Evolutionary conservation across 2,797 vertebrate species (phyloP).

Genomic region (Percopsis omiscomaycus): DNA sequence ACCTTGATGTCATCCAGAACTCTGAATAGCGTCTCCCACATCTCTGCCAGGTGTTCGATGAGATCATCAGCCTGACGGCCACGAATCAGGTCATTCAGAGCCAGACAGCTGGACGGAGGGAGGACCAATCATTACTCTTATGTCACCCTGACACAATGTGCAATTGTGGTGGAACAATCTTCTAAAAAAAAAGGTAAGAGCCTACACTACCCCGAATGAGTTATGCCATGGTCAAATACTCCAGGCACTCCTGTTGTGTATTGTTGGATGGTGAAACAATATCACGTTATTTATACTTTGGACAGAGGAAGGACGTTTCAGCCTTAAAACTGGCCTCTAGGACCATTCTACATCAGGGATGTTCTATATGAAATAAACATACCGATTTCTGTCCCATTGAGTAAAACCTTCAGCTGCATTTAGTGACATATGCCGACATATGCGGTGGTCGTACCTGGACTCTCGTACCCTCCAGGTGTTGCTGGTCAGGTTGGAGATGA

Average conservation of each 20-base stretch:
- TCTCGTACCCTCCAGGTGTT: constrained; percentile 95
- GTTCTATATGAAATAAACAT: too few species aligned
- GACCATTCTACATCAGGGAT: too few species aligned
- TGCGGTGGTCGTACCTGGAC: constrained; percentile 82
- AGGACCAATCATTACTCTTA: neutral
- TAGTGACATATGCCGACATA: neutral
- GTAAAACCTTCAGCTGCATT: neutral
- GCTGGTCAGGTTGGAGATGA: constrained; percentile 92
- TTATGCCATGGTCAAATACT: too few species aligned
- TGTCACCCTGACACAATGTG: too few species aligned
- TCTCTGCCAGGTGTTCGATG: constrained; percentile 89
- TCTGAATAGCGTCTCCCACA: constrained; percentile 97
- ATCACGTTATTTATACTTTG: too few species aligned
- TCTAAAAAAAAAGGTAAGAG: too few species aligned
- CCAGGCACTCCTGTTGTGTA: too few species aligned
- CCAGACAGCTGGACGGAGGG: constrained; percentile 85
- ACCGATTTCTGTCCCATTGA: neutral
- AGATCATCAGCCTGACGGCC: constrained; percentile 92
- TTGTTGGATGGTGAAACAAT: too few species aligned
- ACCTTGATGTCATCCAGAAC: constrained; percentile 99
- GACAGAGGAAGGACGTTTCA: too few species aligned
- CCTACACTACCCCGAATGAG: too few species aligned
- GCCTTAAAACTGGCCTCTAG: too few species aligned
- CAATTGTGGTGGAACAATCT: too few species aligned
- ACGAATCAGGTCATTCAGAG: constrained; percentile 91